Conservation (phyloP, 2,797 vertebrate genomes). For the Buceros bicornis region DNA sequence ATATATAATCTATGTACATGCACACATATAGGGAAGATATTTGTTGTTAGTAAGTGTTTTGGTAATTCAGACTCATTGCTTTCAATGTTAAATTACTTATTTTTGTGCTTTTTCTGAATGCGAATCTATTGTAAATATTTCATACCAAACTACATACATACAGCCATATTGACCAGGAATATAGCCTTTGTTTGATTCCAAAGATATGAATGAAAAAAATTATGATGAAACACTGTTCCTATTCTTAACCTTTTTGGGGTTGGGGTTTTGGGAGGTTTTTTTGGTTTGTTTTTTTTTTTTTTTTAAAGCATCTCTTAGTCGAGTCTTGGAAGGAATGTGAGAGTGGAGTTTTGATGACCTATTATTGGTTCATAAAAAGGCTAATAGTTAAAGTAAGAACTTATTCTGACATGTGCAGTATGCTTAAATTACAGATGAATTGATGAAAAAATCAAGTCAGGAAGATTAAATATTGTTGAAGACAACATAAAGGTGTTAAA, state of each 20-base stretch:
- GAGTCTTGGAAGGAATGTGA: not conserved
- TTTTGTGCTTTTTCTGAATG: slow-evolving; percentile 42
- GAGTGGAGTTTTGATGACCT: not conserved
- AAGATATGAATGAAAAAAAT: not conserved
- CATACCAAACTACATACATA: slow-evolving; percentile 20
- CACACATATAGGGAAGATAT: not conserved
- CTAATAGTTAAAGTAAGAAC: not conserved
- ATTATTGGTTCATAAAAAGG: not conserved
- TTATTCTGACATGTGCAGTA: not conserved
- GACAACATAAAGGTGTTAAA: not conserved
- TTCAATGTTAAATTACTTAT: slow-evolving; percentile 48
- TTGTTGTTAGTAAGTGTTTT: slow-evolving; percentile 55
- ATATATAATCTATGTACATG: slow-evolving; percentile 19
- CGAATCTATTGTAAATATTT: slow-evolving; percentile 36
- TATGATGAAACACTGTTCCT: not conserved
- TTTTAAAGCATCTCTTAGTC: not conserved
- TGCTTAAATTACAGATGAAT: not conserved
- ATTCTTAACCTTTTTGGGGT: not conserved
- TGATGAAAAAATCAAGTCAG: not conserved
- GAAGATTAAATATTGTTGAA: not conserved
- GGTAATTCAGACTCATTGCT: slow-evolving; percentile 46
- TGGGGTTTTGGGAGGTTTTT: too few relatives aligned
- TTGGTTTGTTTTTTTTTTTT: too few relatives aligned
- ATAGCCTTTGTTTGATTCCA: not conserved
- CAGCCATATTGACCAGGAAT: not conserved